These are phyloP conservation scores for Pluvianellus socialis DNA, from an alignment of 2,113 vertebrate species.

Conservation along the genomic window DNA sequence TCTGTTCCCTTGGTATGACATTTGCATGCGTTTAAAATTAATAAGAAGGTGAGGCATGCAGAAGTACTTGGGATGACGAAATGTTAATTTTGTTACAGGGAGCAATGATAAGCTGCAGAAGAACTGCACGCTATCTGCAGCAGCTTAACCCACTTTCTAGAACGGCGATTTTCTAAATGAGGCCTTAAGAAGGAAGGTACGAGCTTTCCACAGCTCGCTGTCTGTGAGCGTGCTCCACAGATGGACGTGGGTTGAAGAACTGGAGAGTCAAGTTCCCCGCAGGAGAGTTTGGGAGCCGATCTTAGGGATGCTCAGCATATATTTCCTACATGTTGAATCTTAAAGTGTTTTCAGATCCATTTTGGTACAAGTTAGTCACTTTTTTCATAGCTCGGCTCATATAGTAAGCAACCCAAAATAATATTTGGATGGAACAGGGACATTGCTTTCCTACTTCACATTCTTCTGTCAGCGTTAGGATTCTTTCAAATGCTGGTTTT, in stretches of 20 bases:
- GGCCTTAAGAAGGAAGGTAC: not conserved
- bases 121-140: not conserved
- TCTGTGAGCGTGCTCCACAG: not conserved
- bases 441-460: not conserved
- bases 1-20: slow-evolving; percentile 7
- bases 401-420: not conserved
- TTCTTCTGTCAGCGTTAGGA: not conserved
- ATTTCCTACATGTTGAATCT: not conserved
- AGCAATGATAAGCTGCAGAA: not conserved
- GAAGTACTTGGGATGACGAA: not conserved
- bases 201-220: not conserved
- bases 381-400: not conserved
- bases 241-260: not conserved
- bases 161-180: not conserved
- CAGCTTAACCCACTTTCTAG: slow-evolving; percentile 5
- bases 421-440: not conserved
- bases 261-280: not conserved
- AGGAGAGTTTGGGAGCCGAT: not conserved
- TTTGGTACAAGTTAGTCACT: not conserved
- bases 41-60: not conserved
- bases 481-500: not conserved
- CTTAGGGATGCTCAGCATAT: not conserved
- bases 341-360: not conserved
- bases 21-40: not conserved
- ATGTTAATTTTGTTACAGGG: not conserved